Evolutionary conservation across 2,888 invertebrate species (phyloP).

Genomic region (Melanophora roralis): DNA sequence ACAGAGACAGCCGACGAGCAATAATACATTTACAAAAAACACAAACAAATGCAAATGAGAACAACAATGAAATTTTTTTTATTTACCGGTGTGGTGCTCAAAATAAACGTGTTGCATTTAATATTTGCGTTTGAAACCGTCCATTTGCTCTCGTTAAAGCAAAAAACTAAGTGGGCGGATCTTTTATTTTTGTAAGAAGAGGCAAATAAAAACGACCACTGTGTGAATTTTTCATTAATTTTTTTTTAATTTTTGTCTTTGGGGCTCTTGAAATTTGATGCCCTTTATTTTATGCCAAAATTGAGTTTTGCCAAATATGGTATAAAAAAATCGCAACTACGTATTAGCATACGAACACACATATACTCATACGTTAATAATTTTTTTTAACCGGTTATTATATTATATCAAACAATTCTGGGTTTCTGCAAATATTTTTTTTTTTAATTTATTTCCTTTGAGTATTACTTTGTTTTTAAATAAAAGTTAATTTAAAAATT

Average conservation of each 20-base stretch:
- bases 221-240: conserved; percentile 15
- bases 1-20: not conserved
- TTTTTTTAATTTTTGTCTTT: conserved; percentile 61
- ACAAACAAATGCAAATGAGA: too few relatives aligned
- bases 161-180: not conserved
- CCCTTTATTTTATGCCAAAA: conserved; percentile 65
- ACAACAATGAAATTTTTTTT: conserved; percentile 45
- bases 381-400: too few relatives aligned
- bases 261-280: conserved; percentile 74
- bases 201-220: conserved; percentile 6
- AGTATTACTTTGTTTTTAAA: too few relatives aligned
- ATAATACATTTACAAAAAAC: not conserved
- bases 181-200: not conserved
- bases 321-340: conserved; percentile 64
- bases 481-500: not conserved
- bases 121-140: not conserved
- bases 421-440: too few relatives aligned
- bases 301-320: conserved; percentile 73
- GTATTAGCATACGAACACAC: too few relatives aligned
- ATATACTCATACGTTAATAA: too few relatives aligned
- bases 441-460: not conserved
- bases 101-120: not conserved
- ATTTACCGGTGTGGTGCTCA: conserved; percentile 48
- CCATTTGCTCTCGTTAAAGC: not conserved
- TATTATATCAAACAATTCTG: too few relatives aligned